Base-by-base conservation (phyloP, 2,888 invertebrate genomes). In the Halictus quadricinctus region DNA sequence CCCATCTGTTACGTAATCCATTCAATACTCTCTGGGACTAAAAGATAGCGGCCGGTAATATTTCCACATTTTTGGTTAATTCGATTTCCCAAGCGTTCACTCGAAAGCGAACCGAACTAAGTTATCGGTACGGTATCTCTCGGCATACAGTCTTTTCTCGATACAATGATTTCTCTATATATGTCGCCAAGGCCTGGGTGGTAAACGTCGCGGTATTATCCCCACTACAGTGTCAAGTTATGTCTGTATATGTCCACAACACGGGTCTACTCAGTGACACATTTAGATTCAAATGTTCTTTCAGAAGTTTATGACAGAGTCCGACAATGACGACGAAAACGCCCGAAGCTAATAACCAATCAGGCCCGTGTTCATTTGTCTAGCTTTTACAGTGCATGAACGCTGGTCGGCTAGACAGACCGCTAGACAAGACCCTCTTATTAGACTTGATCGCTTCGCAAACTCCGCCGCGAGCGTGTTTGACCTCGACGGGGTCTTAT, bases 401-500 rank as follows among this genome's bases (percentile, higher is more conserved):
- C 2, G 64, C 8, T 18, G 18, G 64, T 15, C 29, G 64, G 8
- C 66, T 36, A 10, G 66, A 66, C 21, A 36, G 18, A 18, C 36
- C 21, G 64, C 15, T 15, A 29, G 64, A 66, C 36, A 36, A 36
- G 21, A 41, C 41, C 43, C n/a, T 21, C n/a, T 43, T 70, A 70
- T 70, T 70, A 43, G 70, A n/a, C n/a, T 70, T 43, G 41, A 70
- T 70, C 70, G 70, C 12, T 70, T 70, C 13, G n/a, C 43, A 43
- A 70, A 43, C 43, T 70, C n/a, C 70, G 41, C 15, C n/a, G 13
- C 46, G 15, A 13, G 25, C 25, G 4, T 48, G 25, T 25, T 48
- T 25, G 29, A 29, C 29, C 29, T 48, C 18, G 72, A 18, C 18
- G 18, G n/a, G 48, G 29, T 69, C 29, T 72, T 48, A 48, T 72